phyloP scores from a whole-genome alignment of 2,797 vertebrate genomes.

The Smutsia temminckii region DNA sequence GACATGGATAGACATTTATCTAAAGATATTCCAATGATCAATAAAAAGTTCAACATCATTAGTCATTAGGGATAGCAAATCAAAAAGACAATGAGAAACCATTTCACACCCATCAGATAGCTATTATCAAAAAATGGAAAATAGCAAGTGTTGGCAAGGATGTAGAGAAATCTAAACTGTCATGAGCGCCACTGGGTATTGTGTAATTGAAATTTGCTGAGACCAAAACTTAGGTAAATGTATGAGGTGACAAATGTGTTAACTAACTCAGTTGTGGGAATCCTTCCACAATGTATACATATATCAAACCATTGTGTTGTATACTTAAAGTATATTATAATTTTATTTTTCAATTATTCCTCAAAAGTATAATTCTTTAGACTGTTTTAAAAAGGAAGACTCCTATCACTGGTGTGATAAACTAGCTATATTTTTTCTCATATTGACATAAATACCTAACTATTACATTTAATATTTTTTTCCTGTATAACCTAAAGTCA shows the following conservation, averaged over 20 bases:
- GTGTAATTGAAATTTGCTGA: not conserved
- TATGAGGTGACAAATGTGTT: not conserved
- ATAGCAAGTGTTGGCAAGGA: too few relatives aligned
- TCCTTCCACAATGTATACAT: not conserved
- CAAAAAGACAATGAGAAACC: too few relatives aligned
- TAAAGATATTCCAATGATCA: too few relatives aligned
- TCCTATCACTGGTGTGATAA: not conserved
- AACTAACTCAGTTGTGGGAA: not conserved
- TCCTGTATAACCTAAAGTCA: not conserved
- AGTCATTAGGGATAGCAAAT: too few relatives aligned
- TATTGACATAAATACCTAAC: not conserved
- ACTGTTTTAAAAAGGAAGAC: not conserved
- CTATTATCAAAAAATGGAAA: too few relatives aligned
- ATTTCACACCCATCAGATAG: too few relatives aligned
- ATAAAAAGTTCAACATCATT: too few relatives aligned
- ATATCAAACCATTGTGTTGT: too few relatives aligned
- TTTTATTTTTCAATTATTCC: not conserved
- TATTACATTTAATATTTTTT: not conserved
- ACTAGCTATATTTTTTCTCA: not conserved
- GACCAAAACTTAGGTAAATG: not conserved
- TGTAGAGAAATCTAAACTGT: too few relatives aligned
- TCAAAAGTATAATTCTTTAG: not conserved
- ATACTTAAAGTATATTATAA: not conserved
- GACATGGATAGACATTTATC: too few relatives aligned
- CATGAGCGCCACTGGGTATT: too few relatives aligned